Base-by-base conservation (phyloP, 2,888 invertebrate genomes). In the Drosophila kanekoi region DNA sequence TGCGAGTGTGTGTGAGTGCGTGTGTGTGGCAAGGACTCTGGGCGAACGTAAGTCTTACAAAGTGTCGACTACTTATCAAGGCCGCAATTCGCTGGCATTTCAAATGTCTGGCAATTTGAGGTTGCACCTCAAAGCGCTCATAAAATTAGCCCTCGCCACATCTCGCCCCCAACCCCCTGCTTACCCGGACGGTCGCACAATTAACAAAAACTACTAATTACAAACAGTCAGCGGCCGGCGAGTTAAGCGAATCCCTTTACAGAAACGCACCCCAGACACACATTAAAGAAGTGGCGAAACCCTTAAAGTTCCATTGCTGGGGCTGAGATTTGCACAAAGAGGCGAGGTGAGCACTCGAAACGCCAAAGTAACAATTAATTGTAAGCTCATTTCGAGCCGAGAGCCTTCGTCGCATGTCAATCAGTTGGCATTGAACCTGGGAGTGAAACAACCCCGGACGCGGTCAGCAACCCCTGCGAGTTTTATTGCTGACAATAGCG, bases 401-500 rank as follows among this genome's bases (percentile, higher is more conserved):
- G 53, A 43, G 60, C 41, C 66, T 59, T 76, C 72, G 65, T 82
- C 86, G 86, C 77, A 79, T 85, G 81, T 85, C 86, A 82, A 86
- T 79, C 83, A 85, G 60, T 47, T 56, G 58, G 56, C 61, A 49
- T 13, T 54, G 41, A 48, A 41, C 37, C 18, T 18, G 47, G 64
- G 23, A 18, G 10, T 13, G 35, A 51, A 73, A 38, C 72, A 53
- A 64, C 63, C 70, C 58, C 18, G 23, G 38, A 10, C 32, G 47
- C 44, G 54, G 57, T 61, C 72, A 66, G 61, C 73, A 77, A 77
- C 78, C 73, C 73, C 53, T 67, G 66, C 73, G 57, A 60, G 61
- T 87, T 68, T 81, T 88, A 86, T 77, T 83, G 82, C 87, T 82
- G 82, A 82, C 82, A 88, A 82, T 82, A 76, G 87, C 77, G 57